Evolutionary conservation across 2,113 vertebrate genomes (phyloP), one percentile per base, ranked within the genome.

Genomic region (Nycticryphes semicollaris): DNA sequence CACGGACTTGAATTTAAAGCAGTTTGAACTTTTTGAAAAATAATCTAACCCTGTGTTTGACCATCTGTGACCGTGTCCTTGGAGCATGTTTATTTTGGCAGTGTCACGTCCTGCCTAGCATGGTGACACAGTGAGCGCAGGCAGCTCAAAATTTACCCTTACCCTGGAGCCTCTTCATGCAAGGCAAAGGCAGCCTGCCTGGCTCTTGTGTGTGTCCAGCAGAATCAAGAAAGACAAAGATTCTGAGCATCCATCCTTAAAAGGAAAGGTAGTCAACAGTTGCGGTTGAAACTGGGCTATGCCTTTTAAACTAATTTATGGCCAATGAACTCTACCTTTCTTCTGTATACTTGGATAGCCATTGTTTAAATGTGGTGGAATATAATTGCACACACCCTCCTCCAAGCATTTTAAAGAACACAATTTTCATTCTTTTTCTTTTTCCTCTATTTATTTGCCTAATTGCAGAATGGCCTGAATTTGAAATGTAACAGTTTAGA

Each of bases 81-180:
- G n/a, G 27, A 18, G 5, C 28, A 9, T 14, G 20, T 51, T 75
- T 74, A 33, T 69, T 75, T 56, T 70, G 73, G 33, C 35, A 63
- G 25, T 14, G 8, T 28, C 2, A 1, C 37, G 33, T 51, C 63
- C 22, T 39, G 28, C 43, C 39, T 33, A 28, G 28, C 35, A 27
- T 2, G 3, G 75, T 53, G 48, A 56, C 33, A 23, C 7, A 13
- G 54, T 0, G 10, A 57, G 41, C 0, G 1, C 14, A 14, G n/a
- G 41, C 39, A 47, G 22, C 47, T 89, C 50, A 64, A 56, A 60
- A 56, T 23, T 60, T 56, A 27, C 41, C n/a, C 60, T 51, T 59
- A 35, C 23, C 21, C 27, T 2, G 8, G 18, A 83, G 41, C 14
- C 24, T 53, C 50, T 60, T 24, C 21, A 21, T 70, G 66, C 50